Percentiles rank a stretch among this genome's conserved stretches.
Evolutionary conservation across 53 echinoderm and acorn worm species (phyloP).

Genomic region (Arbacia lixula): DNA sequence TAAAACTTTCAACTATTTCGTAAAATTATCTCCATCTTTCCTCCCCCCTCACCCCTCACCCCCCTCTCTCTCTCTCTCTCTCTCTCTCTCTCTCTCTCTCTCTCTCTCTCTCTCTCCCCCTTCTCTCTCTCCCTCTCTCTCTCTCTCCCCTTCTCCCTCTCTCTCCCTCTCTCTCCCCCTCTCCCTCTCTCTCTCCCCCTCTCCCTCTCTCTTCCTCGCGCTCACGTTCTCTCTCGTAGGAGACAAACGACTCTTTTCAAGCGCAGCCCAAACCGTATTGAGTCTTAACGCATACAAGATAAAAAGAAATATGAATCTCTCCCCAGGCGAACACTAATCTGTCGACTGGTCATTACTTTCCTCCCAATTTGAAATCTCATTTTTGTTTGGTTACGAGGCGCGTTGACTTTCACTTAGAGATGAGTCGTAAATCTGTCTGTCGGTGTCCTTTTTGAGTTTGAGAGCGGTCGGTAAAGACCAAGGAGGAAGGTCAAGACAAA

Average conservation of each 20-base stretch:
- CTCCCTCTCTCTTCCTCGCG: not conserved
- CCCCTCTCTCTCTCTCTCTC: not conserved
- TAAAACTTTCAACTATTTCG: no score
- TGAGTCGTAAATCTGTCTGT: not conserved
- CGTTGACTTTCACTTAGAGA: not conserved
- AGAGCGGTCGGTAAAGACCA: not conserved
- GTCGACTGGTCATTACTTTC: constrained; percentile 18
- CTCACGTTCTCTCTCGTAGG: no score
- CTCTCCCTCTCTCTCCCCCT: not conserved
- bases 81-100: not conserved
- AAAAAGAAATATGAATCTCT: no score
- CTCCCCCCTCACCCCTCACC: not conserved
- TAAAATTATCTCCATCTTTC: no score
- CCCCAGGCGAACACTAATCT: no score
- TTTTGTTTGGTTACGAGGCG: constrained; percentile 26
- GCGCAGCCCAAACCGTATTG: no score
- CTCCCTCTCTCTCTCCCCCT: not conserved
- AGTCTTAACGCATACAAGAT: no score
- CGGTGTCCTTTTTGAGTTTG: constrained; percentile 11
- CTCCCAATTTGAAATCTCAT: constrained; percentile 30
- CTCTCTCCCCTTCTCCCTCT: not conserved
- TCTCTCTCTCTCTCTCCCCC: not conserved
- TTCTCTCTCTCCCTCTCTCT: not conserved
- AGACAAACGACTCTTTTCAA: no score
- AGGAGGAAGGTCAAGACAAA: not conserved